Base-by-base conservation (phyloP, 2,797 vertebrate species). In the Natrix natrix region DNA sequence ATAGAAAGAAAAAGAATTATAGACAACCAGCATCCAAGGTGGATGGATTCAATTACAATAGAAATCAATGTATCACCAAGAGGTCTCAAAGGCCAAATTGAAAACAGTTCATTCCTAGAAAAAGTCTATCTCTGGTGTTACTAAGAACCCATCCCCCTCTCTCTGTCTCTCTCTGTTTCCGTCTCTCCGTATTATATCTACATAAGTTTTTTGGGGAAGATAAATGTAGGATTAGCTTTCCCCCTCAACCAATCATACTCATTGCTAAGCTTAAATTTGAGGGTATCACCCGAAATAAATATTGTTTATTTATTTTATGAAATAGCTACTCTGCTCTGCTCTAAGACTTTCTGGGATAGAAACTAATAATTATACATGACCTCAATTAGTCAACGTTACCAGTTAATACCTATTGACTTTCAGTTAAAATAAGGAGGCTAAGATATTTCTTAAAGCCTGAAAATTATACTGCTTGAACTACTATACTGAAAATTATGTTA, bases 131-230 rank as follows among this genome's bases (percentile, higher is more conserved):
- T 24, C 22, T 43, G 8, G 20, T 3, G 10, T 83, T 22, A 83
- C 20, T 83, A 83, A 22, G 74, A 74, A 17, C n/a, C 4, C 1
- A 1, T 4, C 8, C 4, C 13, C 2, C 63, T 16, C 0, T 28
- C n/a, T 74, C 66, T 13, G 0, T 6, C 12, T 14, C 2, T 6
- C 1, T 13, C 5, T 6, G 4, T 32, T 0, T 6, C 28, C 16
- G 13, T 16, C 5, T 69, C 7, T 16, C 14, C n/a, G 63, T n/a
- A 74, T 37, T 37, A 37, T 74, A 74, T 74, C 7, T 4, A 20
- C 22, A 83, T 22, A 20, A 48, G 8, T 83, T 83, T 48, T 83
- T 83, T 24, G 74, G 48, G 20, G 74, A 83, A 48, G 74, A 48
- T 83, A 12, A 83, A 83, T 48, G 37, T 24, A 83, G 32, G 20